These are phyloP conservation scores for Nasonia oneida DNA, from an alignment of 2,888 invertebrate species.

Conservation along the genomic window DNA sequence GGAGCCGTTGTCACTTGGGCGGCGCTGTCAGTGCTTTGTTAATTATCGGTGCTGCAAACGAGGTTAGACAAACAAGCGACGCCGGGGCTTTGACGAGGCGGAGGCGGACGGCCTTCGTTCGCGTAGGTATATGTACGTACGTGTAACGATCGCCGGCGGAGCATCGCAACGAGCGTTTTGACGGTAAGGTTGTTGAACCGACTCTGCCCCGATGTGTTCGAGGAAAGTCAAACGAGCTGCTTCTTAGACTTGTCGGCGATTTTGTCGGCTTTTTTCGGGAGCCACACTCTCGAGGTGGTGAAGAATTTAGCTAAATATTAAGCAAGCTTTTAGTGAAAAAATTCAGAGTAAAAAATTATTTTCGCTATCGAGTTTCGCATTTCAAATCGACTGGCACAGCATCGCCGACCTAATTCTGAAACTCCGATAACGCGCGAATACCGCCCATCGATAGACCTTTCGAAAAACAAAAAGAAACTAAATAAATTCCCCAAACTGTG, in stretches of 20 bases:
- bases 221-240: not conserved
- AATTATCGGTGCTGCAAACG: conserved; percentile 67
- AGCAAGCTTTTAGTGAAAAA: not conserved
- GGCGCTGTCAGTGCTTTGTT: conserved; percentile 63
- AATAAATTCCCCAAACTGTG: not conserved
- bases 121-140: not conserved
- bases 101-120: not conserved
- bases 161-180: conserved; percentile 11
- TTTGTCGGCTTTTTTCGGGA: not conserved
- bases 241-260: not conserved
- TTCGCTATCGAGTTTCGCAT: not conserved
- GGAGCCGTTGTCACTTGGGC: conserved; percentile 31
- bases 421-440: too few relatives aligned
- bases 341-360: too few relatives aligned
- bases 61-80: conserved; percentile 65
- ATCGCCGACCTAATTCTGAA: not conserved
- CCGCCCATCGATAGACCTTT: not conserved
- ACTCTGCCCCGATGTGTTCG: not conserved
- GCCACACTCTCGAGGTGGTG: too few relatives aligned
- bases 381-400: not conserved
- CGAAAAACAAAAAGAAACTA: not conserved
- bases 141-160: not conserved
- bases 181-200: conserved; percentile 25
- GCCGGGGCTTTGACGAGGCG: conserved; percentile 5
- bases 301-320: too few relatives aligned